These are phyloP conservation scores for Enteromius viviparus DNA, from an alignment of 2,797 vertebrate species.

Conservation along the genomic window DNA sequence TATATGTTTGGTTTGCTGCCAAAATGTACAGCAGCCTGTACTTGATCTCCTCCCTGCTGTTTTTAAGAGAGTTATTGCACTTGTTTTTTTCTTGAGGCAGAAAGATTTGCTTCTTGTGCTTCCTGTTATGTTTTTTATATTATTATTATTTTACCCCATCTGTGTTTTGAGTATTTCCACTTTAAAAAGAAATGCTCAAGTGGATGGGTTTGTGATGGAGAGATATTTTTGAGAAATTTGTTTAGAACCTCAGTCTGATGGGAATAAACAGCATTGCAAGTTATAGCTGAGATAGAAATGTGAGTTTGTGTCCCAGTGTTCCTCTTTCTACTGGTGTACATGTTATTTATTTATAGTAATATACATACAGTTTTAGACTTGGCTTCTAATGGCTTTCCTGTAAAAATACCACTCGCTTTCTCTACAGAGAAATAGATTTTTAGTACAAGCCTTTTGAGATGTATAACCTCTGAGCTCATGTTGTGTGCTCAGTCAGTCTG, in stretches of 20 bases:
- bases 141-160: slow-evolving; percentile 11
- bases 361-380: slow-evolving; percentile 7
- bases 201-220: slow-evolving; percentile 28
- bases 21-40: neutral
- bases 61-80: neutral
- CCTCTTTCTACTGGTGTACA: slow-evolving; percentile 6
- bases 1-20: slow-evolving; percentile 7
- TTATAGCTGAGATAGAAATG: slow-evolving; percentile 4
- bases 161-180: slow-evolving; percentile 25
- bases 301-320: slow-evolving; percentile 6
- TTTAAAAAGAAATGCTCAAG: slow-evolving; percentile 29
- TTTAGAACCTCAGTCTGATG: slow-evolving; percentile 4
- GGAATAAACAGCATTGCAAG: slow-evolving; percentile 18
- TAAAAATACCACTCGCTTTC: neutral
- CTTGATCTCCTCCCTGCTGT: slow-evolving; percentile 1
- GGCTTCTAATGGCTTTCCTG: neutral
- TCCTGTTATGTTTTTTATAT: neutral
- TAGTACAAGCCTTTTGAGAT: neutral
- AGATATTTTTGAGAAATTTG: slow-evolving; percentile 26
- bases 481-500: neutral
- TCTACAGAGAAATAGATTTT: neutral
- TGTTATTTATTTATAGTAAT: slow-evolving; percentile 17
- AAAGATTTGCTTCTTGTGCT: slow-evolving; percentile 1
- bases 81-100: slow-evolving; percentile 23
- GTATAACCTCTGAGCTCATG: neutral